phyloP scores from a whole-genome alignment of 2,888 invertebrate species.

The Phortica okadai region DNA sequence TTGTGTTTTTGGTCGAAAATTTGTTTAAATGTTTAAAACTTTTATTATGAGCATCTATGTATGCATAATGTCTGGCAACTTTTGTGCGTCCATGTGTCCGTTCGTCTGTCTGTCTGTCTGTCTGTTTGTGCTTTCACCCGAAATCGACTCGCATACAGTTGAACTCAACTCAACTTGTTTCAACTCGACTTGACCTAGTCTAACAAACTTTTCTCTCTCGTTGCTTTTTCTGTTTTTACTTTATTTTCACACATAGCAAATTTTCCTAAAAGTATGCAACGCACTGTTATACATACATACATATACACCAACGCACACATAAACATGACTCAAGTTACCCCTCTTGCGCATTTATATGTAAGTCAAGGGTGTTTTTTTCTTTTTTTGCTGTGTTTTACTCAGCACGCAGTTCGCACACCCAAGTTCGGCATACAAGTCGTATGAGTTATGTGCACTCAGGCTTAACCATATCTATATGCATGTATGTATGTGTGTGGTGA shows the following conservation, averaged over 20 bases:
- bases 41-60: constrained; percentile 11
- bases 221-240: constrained; percentile 22
- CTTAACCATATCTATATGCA: neutral
- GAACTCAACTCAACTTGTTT: constrained; percentile 20
- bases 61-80: constrained; percentile 18
- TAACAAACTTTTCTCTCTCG: constrained; percentile 27
- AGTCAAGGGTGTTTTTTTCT: constrained; percentile 19
- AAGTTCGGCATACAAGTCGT: neutral
- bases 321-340: neutral
- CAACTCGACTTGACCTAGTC: constrained; percentile 27
- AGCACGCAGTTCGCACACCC: neutral
- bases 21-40: constrained; percentile 33
- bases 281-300: constrained; percentile 31
- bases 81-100: neutral
- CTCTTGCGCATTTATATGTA: neutral
- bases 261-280: constrained; percentile 47
- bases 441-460: constrained; percentile 9
- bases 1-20: constrained; percentile 9
- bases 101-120: too few species aligned
- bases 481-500: neutral
- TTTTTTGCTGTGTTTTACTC: neutral
- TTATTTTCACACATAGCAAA: constrained; percentile 39
- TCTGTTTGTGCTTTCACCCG: neutral
- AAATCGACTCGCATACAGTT: constrained; percentile 1
- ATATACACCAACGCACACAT: neutral